Evolutionary conservation across 2,113 vertebrate species (phyloP).

Genomic region (Etia nguti): DNA sequence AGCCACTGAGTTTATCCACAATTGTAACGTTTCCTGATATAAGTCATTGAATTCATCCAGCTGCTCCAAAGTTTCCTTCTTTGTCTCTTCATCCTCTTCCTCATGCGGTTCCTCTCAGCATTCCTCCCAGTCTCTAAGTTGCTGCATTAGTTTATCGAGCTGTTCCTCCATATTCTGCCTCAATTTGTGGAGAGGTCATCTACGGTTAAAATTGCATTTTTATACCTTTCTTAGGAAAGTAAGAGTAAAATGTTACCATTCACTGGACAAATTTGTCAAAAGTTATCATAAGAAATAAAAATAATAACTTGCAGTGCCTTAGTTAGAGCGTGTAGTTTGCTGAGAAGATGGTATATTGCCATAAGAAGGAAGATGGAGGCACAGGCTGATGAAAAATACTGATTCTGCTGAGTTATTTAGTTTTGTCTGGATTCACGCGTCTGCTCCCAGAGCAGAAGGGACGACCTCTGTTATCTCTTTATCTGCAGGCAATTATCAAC

Average conservation of each 20-base stretch:
- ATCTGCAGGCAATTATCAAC: conserved; percentile 90
- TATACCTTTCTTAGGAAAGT: not conserved
- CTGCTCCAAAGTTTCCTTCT: conserved; percentile 93
- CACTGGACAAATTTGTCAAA: not conserved
- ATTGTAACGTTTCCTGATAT: conserved; percentile 95
- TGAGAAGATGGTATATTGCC: not conserved
- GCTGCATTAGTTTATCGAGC: conserved; percentile 92
- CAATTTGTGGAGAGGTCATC: conserved; percentile 93
- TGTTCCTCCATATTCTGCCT: conserved; percentile 96
- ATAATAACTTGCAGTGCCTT: not conserved
- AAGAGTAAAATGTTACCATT: not conserved
- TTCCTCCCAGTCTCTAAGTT: conserved; percentile 92
- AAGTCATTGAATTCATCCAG: conserved; percentile 90
- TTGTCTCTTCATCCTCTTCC: conserved; percentile 95
- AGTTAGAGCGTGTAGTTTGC: not conserved
- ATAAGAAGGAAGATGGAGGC: not conserved
- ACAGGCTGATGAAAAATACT: not conserved
- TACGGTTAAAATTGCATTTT: not conserved
- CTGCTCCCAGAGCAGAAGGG: not conserved
- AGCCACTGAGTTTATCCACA: conserved; percentile 84
- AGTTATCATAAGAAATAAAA: not conserved
- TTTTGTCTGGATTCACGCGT: not conserved
- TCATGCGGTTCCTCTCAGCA: conserved; percentile 93
- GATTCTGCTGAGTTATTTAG: not conserved
- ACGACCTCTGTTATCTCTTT: not conserved